Base-by-base conservation (phyloP, 23 tunicate genomes). In the Diplosoma virens region DNA sequence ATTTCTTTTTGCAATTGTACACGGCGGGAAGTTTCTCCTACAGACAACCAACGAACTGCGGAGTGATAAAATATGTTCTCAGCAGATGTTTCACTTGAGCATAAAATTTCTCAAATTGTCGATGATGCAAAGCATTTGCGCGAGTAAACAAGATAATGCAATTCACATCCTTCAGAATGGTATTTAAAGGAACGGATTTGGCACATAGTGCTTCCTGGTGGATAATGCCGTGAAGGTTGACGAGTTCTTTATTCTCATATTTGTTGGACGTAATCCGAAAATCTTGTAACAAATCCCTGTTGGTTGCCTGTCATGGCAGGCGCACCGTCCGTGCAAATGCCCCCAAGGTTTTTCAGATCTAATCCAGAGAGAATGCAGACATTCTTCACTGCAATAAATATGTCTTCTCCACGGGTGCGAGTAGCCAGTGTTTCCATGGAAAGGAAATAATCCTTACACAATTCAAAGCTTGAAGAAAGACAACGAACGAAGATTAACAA, bases 171-270 rank as follows among this genome's bases (percentile, higher is more conserved):
- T 79, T 79, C 24, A 66, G 50, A 79, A 66, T 47, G 61, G 45
- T 50, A 46, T 66, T 79, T 66, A 79, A 65, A 37, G 75, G 45
- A 47, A 79, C 83, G 47, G 83, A 79, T 45, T 66, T 79, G 83
- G 63, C 75, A 79, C 83, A 65, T 25, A 79, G 73, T 11, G 71
- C 81, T 77, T 77, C 81, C 71, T 77, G 81, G 81, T 77, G 81
- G 67, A 59, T 77, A 3, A 79, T 79, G 33, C 83, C 33, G 63
- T 66, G 83, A 66, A 79, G 75, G 55, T 79, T 66, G 54, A 46
- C 28, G 63, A 79, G 83, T 41, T 65, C 27, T 16, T 66, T 79
- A 25, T 79, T 79, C 0, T 30, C 64, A 46, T 65, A 47, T 37
- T 78, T 73, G 25, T 78, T 78, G 17, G 72, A 78, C 31, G 32